Percentiles rank a stretch among this genome's conserved stretches.
These are phyloP conservation scores for Chaetodon auriga DNA, from an alignment of 2,113 vertebrate species.

Conservation along the genomic window DNA sequence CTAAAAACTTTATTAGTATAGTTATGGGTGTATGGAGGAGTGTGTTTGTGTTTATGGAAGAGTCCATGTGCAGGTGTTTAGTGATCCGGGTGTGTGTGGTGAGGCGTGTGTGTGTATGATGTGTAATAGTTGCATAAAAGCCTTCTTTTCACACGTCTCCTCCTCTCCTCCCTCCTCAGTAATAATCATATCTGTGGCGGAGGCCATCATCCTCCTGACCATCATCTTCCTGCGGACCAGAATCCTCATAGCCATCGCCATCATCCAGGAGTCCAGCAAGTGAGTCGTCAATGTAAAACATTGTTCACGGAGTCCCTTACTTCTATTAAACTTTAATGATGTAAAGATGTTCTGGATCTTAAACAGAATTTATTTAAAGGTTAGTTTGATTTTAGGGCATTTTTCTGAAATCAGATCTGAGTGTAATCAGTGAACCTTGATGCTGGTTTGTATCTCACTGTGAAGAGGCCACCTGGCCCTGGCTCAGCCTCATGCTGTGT, in stretches of 20 bases:
- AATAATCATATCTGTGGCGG: conserved; percentile 87
- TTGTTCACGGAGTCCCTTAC: neutral
- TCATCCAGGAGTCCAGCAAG: conserved; percentile 93
- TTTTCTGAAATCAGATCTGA: neutral
- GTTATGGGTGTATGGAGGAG: neutral
- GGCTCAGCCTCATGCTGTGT: neutral
- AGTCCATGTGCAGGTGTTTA: neutral
- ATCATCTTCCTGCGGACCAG: conserved; percentile 89
- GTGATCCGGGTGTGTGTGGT: neutral
- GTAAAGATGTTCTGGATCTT: neutral
- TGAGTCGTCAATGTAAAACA: conserved; percentile 59
- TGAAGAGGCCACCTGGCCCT: neutral
- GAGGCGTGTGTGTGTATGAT: neutral
- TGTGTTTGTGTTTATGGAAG: neutral
- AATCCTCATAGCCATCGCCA: conserved; percentile 90
- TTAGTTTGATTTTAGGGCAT: neutral
- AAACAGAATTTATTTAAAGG: neutral
- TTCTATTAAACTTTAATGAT: no score
- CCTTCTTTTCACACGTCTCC: neutral
- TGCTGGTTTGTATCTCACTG: neutral
- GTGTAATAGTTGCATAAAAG: neutral
- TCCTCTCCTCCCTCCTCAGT: conserved; percentile 69
- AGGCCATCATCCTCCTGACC: conserved; percentile 86
- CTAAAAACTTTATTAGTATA: neutral
- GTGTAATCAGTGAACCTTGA: neutral